A percentile compares a stretch with the other conserved stretches of the same genome.
phyloP scores from a whole-genome alignment of 2,888 invertebrate genomes.

The Ptilodon capucinus region DNA sequence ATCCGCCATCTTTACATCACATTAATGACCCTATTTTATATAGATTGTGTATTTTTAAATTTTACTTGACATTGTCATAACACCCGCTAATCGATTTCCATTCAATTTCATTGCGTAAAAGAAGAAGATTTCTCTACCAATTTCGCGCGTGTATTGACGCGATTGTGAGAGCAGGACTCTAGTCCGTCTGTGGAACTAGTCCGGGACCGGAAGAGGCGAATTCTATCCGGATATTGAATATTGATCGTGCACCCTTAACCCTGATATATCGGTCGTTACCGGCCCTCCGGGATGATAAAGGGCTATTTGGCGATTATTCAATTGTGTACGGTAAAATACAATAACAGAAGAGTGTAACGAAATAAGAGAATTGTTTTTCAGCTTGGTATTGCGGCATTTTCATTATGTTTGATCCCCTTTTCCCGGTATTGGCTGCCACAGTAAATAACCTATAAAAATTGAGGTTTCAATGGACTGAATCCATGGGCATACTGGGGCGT shows the following conservation, averaged over 20 bases:
- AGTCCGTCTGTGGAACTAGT: constrained; percentile 55
- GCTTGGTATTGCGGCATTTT: constrained; percentile 4
- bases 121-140: too few relatives aligned
- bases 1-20: too few relatives aligned
- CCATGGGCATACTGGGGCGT: too few relatives aligned
- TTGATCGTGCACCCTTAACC: constrained; percentile 79
- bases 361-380: constrained; percentile 20
- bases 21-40: too few relatives aligned
- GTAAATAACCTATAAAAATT: neutral
- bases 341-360: constrained; percentile 23
- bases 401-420: neutral
- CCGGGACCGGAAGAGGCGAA: constrained; percentile 75
- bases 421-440: constrained; percentile 1
- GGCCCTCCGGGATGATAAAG: constrained; percentile 62
- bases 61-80: too few relatives aligned
- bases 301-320: constrained; percentile 69
- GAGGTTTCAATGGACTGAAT: neutral
- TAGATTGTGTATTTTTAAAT: too few relatives aligned
- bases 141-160: too few relatives aligned
- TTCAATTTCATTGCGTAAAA: too few relatives aligned
- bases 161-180: too few relatives aligned
- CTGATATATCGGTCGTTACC: constrained; percentile 74
- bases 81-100: too few relatives aligned
- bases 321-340: constrained; percentile 47
- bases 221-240: constrained; percentile 80